A percentile compares a stretch with the other conserved stretches of the same genome.
These are phyloP conservation scores for Forbesichthys papilliferus DNA, from an alignment of 2,113 vertebrate species.

Conservation along the genomic window DNA sequence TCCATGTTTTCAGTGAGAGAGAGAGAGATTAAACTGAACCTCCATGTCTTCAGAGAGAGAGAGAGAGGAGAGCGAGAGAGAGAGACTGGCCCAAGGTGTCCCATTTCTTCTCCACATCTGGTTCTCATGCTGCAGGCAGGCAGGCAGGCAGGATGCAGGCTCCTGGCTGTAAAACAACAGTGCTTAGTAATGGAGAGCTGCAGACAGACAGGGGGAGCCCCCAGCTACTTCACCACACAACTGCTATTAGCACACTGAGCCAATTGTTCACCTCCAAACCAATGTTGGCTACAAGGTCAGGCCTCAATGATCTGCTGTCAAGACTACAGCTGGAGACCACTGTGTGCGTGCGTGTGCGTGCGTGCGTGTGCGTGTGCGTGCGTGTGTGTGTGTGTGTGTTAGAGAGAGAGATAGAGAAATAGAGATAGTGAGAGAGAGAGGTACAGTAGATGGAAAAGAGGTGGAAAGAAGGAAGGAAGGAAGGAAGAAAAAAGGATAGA, in stretches of 20 bases:
- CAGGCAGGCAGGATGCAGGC: constrained; percentile 57
- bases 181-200: constrained; percentile 39
- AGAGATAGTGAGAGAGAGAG: constrained; percentile 5
- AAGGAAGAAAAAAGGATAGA: not conserved
- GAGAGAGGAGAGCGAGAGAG: constrained; percentile 10
- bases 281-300: constrained; percentile 1
- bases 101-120: constrained; percentile 69
- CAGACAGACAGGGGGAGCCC: constrained; percentile 6
- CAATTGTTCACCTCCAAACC: constrained; percentile 18
- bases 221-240: constrained; percentile 33
- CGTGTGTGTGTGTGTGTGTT: not conserved
- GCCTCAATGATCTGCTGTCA: too few species aligned
- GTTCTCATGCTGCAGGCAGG: constrained; percentile 68
- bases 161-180: constrained; percentile 59
- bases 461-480: constrained; percentile 19
- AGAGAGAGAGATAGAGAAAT: not conserved
- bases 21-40: not conserved
- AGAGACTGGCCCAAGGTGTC: constrained; percentile 37
- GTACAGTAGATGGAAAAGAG: constrained; percentile 17
- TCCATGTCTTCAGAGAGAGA: constrained; percentile 29
- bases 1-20: constrained; percentile 6
- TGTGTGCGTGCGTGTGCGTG: too few species aligned
- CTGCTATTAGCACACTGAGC: constrained; percentile 43
- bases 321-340: not conserved
- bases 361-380: not conserved